A percentile compares a stretch with the other conserved stretches of the same genome.
Evolutionary conservation across 2,797 vertebrate species (phyloP).

Genomic region (Prionace glauca): DNA sequence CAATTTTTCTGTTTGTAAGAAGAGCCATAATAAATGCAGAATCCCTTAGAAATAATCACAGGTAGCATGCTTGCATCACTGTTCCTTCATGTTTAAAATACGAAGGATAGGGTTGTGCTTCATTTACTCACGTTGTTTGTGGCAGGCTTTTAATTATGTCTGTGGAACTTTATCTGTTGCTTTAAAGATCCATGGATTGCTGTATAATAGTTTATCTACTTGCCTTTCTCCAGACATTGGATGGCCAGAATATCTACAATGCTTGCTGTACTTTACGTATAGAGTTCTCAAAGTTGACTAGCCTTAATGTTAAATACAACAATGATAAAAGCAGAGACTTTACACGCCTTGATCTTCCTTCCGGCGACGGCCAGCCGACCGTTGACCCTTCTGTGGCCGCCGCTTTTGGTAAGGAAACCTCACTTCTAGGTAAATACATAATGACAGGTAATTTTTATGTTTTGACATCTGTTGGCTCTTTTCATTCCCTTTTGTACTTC

Average conservation of each 20-base stretch:
- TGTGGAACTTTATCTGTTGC: neutral
- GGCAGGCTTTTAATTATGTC: neutral
- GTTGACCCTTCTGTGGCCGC: constrained; percentile 56
- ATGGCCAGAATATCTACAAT: constrained; percentile 69
- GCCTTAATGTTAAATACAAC: constrained; percentile 75
- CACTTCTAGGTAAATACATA: constrained; percentile 40
- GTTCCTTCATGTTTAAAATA: neutral
- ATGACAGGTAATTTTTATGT: constrained; percentile 29
- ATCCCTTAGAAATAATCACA: neutral
- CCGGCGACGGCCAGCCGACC: constrained; percentile 56
- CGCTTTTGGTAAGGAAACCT: constrained; percentile 62
- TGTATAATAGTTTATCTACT: neutral
- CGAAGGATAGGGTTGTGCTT: neutral
- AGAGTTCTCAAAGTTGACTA: constrained; percentile 70
- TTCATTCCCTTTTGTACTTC: neutral
- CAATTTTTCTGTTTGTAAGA: neutral
- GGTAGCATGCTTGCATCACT: neutral
- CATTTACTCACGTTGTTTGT: neutral
- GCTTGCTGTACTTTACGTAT: constrained; percentile 69
- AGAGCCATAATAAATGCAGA: neutral
- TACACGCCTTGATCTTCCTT: constrained; percentile 69
- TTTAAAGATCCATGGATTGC: neutral
- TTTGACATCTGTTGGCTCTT: neutral
- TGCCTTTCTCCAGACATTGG: constrained; percentile 56
- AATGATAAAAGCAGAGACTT: constrained; percentile 79